Base-by-base conservation (phyloP, 2,797 vertebrate species). In the Adrianichthys oophorus region DNA sequence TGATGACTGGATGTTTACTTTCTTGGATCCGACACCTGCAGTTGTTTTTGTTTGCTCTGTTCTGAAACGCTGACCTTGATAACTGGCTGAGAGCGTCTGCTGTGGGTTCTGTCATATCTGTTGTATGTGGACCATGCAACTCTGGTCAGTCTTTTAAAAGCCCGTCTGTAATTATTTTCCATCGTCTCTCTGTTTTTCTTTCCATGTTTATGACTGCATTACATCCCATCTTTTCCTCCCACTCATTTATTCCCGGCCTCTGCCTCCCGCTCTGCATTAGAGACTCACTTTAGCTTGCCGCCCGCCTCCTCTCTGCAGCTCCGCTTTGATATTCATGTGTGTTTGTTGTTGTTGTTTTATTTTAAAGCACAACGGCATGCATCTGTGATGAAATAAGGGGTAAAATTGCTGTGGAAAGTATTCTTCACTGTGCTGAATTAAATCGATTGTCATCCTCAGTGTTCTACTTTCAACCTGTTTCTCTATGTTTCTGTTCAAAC, bases 171-270 rank as follows among this genome's bases (percentile, higher is more conserved):
- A 16, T 1, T 29, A 1, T 41, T 5, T 47, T 23, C 14, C 7
- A 37, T 29, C 0, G 3, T 8, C 37, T n/a, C 49, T 2, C n/a
- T 45, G 44, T 44, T 5, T 24, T 49, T 54, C 7, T 45, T 52
- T 71, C 46, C 16, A 4, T 49, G 18, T 18, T 1, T 53, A 14
- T 16, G 26, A 16, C 32, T 1, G 0, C 23, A 4, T 67, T 24
- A 16, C 49, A 51, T 54, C 24, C 48, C 62, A 26, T n/a, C 23
- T 19, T 55, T 48, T 57, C 53, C 52, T 60, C 62, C 56, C 51
- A 48, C 57, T 74, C 72, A n/a, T 56, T 72, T 52, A 26, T 58
- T 61, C 67, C 62, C 15, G 15, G 26, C 62, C 48, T 42, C 45
- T 15, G 52, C 65, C 44, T 29, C 46, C 50, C 52, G 4, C 52